These are phyloP conservation scores for Callorhinus ursinus DNA, from an alignment of 2,113 vertebrate genomes.

Conservation along the genomic window DNA sequence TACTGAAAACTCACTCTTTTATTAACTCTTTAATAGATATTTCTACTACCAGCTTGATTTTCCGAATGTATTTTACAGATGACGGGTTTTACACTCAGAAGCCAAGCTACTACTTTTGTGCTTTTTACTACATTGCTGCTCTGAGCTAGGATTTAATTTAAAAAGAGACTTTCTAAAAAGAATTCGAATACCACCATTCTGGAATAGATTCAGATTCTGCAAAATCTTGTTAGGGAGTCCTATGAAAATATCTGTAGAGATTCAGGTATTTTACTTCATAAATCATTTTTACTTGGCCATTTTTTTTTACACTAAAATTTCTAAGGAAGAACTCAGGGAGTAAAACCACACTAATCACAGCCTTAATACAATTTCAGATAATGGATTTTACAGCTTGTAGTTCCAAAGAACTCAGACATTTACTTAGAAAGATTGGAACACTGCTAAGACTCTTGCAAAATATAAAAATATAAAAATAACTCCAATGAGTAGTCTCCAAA, in stretches of 20 bases:
- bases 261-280: constrained; percentile 26
- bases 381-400: not conserved
- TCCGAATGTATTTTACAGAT: not conserved
- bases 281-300: constrained; percentile 37
- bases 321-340: not conserved
- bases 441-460: not conserved
- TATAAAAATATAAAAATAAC: constrained; percentile 6
- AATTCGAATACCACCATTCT: constrained; percentile 18
- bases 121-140: not conserved
- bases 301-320: constrained; percentile 42
- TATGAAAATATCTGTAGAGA: constrained; percentile 15
- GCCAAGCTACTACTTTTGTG: not conserved
- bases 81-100: not conserved
- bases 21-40: constrained; percentile 15
- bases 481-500: not conserved
- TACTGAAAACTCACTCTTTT: constrained; percentile 43
- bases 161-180: constrained; percentile 9
- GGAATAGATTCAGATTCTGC: not conserved
- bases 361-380: not conserved
- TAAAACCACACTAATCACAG: not conserved
- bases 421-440: constrained; percentile 36
- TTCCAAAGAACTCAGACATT: constrained; percentile 32
- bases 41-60: constrained; percentile 41
- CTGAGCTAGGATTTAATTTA: constrained; percentile 29
- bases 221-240: not conserved